phyloP scores from a whole-genome alignment of 1,140 invertebrate genomes.

The Ooceraea biroi region DNA sequence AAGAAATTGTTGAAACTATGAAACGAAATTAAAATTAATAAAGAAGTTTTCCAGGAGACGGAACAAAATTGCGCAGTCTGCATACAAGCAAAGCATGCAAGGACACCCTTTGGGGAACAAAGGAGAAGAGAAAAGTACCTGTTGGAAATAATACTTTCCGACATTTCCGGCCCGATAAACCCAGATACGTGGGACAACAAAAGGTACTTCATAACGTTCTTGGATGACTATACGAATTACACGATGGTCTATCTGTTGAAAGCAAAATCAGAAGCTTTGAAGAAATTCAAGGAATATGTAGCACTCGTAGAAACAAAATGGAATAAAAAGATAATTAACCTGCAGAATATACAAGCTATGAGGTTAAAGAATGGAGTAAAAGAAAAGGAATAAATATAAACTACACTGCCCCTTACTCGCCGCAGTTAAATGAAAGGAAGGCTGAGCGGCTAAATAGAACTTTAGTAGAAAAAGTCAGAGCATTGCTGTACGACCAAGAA shows the following conservation, averaged over 20 bases:
- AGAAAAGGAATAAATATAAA: neutral
- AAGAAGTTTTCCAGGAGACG: neutral
- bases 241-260: neutral
- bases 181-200: neutral
- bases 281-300: neutral
- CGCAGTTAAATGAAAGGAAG: too few relatives aligned
- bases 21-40: neutral
- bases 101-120: neutral
- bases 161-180: neutral
- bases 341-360: neutral
- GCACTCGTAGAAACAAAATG: neutral
- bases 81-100: neutral
- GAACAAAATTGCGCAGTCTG: neutral
- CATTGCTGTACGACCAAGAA: neutral
- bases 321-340: neutral
- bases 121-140: neutral
- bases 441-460: neutral
- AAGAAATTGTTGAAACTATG: neutral
- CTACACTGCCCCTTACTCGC: neutral
- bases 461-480: neutral
- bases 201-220: neutral
- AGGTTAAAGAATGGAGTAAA: neutral
- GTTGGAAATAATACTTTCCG: neutral
- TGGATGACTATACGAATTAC: conserved; percentile 2
- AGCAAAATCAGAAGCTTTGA: neutral